Conservation (phyloP, 2,888 invertebrate genomes). For the Abscondita cerata region DNA sequence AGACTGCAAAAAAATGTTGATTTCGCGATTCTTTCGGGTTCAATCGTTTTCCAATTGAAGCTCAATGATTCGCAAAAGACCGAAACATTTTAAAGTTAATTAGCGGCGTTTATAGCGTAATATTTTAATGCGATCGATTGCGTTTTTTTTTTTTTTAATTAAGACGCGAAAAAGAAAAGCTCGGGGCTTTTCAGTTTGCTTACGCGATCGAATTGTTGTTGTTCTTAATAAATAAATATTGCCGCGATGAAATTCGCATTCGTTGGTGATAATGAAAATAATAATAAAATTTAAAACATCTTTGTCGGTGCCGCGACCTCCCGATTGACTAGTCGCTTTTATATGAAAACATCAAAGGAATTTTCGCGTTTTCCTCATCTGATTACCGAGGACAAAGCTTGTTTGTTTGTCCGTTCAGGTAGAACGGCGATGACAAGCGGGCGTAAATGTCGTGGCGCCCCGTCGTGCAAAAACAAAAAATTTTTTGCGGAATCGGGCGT, state of each 20-base stretch:
- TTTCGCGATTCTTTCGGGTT: too few species aligned
- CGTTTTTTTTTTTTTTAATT: too few species aligned
- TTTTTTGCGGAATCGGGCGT: neutral
- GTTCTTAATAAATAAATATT: conserved; percentile 31
- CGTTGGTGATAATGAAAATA: conserved; percentile 33
- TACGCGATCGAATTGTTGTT: too few species aligned
- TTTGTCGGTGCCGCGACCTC: conserved; percentile 40
- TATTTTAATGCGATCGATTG: too few species aligned
- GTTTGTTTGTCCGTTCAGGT: neutral
- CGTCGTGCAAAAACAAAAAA: conserved; percentile 16
- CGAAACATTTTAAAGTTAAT: too few species aligned
- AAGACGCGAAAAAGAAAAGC: too few species aligned
- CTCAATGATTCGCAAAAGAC: too few species aligned
- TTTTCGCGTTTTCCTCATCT: conserved; percentile 25
- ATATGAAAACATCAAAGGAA: conserved; percentile 29
- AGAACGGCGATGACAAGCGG: conserved; percentile 25
- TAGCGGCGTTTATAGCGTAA: too few species aligned
- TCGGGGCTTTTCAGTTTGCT: too few species aligned
- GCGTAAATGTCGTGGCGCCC: conserved; percentile 28
- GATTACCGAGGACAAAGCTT: conserved; percentile 17
- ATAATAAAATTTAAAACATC: conserved; percentile 38
- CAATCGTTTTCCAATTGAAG: too few species aligned
- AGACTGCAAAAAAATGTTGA: too few species aligned
- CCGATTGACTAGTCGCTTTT: conserved; percentile 30
- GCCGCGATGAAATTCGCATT: too few species aligned